Evolutionary conservation across 2,888 invertebrate species (phyloP).

Genomic region (Alcis repandata): DNA sequence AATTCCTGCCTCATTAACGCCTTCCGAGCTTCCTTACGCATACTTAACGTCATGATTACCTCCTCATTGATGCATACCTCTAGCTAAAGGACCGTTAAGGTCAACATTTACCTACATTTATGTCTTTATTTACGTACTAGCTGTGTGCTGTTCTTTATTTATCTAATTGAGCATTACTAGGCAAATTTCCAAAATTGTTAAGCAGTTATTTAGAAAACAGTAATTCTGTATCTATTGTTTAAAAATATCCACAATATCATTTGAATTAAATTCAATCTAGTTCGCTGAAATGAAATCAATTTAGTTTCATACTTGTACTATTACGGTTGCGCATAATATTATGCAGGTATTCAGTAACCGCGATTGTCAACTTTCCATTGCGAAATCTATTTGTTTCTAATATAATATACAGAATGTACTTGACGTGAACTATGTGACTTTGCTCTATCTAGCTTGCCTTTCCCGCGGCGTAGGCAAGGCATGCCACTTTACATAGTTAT

Average conservation of each 20-base stretch:
- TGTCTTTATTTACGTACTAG: no score
- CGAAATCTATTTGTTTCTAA: conserved; percentile 29
- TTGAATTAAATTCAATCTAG: background rate
- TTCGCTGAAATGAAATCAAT: conserved; percentile 25
- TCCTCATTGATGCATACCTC: no score
- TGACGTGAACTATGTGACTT: conserved; percentile 4
- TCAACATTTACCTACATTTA: background rate
- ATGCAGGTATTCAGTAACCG: conserved; percentile 38
- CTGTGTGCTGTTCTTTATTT: no score
- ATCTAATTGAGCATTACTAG: no score
- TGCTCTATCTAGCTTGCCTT: background rate
- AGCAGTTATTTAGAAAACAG: background rate
- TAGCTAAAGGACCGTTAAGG: no score
- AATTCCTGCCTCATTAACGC: background rate
- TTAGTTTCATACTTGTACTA: no score
- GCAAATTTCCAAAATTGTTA: background rate
- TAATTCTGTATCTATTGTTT: background rate
- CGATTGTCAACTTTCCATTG: conserved; percentile 36
- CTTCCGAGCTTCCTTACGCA: no score
- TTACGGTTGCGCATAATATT: conserved; percentile 30
- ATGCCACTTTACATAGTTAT: background rate
- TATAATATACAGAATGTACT: background rate
- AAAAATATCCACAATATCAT: background rate
- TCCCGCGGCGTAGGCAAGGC: background rate
- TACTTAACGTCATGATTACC: no score